phyloP scores from a whole-genome alignment of 2,113 vertebrate genomes.

The Panurus biarmicus region DNA sequence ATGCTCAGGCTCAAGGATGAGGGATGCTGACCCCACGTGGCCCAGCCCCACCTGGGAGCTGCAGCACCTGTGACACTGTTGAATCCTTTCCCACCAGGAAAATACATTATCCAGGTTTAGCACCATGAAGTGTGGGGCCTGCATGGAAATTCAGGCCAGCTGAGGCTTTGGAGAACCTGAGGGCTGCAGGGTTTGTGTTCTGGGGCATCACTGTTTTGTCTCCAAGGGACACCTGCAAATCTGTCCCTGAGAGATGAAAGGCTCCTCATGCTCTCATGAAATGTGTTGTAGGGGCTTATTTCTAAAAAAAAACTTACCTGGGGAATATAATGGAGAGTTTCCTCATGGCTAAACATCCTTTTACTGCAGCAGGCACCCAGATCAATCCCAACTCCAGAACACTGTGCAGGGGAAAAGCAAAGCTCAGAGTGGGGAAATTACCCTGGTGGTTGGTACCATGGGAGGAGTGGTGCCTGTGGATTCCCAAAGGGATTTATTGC shows the following conservation, averaged over 20 bases:
- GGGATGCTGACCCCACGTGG: fast-evolving
- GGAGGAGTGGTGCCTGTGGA: neutral
- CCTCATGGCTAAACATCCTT: neutral
- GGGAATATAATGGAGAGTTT: neutral
- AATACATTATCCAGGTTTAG: neutral
- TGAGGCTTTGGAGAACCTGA: neutral
- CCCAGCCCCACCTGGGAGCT: neutral
- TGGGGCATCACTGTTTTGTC: fast-evolving
- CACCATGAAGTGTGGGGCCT: fast-evolving
- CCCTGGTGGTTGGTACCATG: neutral
- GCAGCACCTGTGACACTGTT: neutral
- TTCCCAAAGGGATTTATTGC: conserved; percentile 7
- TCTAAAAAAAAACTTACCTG: neutral
- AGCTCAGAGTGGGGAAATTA: neutral
- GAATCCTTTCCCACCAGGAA: neutral
- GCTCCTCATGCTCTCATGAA: neutral
- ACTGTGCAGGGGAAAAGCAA: neutral
- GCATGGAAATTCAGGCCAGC: neutral
- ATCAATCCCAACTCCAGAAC: neutral
- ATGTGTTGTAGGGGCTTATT: neutral
- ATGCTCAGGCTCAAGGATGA: neutral
- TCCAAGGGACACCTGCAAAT: neutral
- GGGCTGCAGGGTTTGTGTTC: neutral
- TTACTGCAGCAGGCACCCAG: neutral
- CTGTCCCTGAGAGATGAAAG: neutral